phyloP scores from a whole-genome alignment of 2,888 invertebrate species.

The Carcina quercana region DNA sequence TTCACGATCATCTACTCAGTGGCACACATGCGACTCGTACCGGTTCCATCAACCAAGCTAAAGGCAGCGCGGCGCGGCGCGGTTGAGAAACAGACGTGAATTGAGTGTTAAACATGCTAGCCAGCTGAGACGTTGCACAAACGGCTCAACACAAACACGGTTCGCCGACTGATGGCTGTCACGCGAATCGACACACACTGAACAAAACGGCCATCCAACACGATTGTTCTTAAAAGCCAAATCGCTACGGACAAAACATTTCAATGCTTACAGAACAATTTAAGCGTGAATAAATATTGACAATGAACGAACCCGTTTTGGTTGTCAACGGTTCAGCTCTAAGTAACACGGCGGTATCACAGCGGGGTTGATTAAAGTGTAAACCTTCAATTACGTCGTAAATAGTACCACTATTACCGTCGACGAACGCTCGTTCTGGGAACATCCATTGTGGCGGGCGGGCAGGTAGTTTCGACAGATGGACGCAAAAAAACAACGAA shows the following conservation, averaged over 20 bases:
- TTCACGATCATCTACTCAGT: no score
- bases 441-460: constrained; percentile 20
- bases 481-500: constrained; percentile 9
- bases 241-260: constrained; percentile 24
- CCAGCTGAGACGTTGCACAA: constrained; percentile 47
- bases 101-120: constrained; percentile 54
- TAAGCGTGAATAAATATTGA: constrained; percentile 27
- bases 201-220: constrained; percentile 21
- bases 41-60: constrained; percentile 49
- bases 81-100: constrained; percentile 55
- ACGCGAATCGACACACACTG: constrained; percentile 10
- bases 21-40: constrained; percentile 41
- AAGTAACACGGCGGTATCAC: constrained; percentile 11
- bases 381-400: constrained; percentile 28
- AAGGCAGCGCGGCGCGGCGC: constrained; percentile 49
- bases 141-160: constrained; percentile 31
- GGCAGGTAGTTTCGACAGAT: constrained; percentile 15
- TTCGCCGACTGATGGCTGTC: constrained; percentile 30
- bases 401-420: constrained; percentile 24
- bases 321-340: constrained; percentile 22
- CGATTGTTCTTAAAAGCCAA: constrained; percentile 16
- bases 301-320: constrained; percentile 16
- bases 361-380: constrained; percentile 16
- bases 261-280: constrained; percentile 26
- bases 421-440: constrained; percentile 35